A percentile compares a stretch with the other conserved stretches of the same genome.
These are phyloP conservation scores for Patella vulgata DNA, from an alignment of 1,140 invertebrate genomes.

Conservation along the genomic window DNA sequence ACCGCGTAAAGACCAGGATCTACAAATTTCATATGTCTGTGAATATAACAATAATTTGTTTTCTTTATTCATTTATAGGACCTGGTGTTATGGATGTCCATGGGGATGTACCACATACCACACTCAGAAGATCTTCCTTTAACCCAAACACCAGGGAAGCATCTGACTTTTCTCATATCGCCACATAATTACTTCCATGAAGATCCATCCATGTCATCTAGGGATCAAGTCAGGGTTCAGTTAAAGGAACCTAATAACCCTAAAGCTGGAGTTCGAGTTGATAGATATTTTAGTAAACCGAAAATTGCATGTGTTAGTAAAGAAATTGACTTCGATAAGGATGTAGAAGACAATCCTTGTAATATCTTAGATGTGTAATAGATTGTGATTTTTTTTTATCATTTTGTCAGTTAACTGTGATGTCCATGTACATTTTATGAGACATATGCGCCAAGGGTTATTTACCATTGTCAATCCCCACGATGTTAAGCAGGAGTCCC, in stretches of 20 bases:
- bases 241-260: conserved; percentile 56
- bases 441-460: too few relatives aligned
- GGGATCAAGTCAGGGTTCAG: conserved; percentile 67
- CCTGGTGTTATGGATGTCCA: conserved; percentile 42
- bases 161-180: conserved; percentile 30
- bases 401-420: too few relatives aligned
- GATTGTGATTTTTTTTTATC: too few relatives aligned
- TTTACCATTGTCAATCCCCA: too few relatives aligned
- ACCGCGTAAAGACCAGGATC: too few relatives aligned
- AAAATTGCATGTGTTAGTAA: conserved; percentile 6
- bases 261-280: conserved; percentile 29
- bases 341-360: background rate
- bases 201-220: conserved; percentile 33
- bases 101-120: conserved; percentile 39
- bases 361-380: background rate
- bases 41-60: too few relatives aligned
- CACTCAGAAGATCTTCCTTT: conserved; percentile 41
- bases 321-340: background rate
- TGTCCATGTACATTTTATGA: too few relatives aligned
- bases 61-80: too few relatives aligned
- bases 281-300: conserved; percentile 26
- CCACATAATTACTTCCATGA: conserved; percentile 46
- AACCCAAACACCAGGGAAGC: conserved; percentile 31
- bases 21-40: too few relatives aligned
- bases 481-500: too few relatives aligned